Conservation (phyloP, 2,113 vertebrate species). For the Dryoscopus gambensis region DNA sequence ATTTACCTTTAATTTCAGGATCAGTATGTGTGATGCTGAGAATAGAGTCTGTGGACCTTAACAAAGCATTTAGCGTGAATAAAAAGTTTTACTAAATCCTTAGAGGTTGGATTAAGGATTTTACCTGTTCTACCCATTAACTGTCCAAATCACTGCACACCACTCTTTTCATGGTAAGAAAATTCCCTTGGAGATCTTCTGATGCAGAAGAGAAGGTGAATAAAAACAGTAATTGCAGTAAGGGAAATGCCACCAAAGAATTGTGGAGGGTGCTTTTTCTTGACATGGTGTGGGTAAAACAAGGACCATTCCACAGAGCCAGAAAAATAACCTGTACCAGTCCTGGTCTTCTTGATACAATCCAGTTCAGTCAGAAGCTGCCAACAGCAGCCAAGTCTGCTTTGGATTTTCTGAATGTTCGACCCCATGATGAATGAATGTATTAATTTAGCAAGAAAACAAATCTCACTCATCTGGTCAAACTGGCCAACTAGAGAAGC, state of each 20-base stretch:
- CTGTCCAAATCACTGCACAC: not conserved
- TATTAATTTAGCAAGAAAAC: not conserved
- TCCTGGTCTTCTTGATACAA: not conserved
- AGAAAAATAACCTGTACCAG: not conserved
- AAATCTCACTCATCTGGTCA: not conserved
- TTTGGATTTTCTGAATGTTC: not conserved
- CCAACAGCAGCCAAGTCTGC: not conserved
- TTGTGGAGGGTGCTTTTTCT: not conserved
- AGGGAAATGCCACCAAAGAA: not conserved
- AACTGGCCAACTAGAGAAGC: not conserved
- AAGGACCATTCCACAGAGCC: not conserved
- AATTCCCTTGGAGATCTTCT: not conserved
- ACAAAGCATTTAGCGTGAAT: not conserved
- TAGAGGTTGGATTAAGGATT: not conserved
- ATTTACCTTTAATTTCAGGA: not conserved
- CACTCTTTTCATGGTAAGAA: not conserved
- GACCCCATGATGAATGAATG: not conserved
- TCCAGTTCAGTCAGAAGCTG: not conserved
- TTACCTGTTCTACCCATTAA: not conserved
- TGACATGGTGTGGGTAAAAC: not conserved
- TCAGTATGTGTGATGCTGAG: not conserved
- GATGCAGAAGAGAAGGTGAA: not conserved
- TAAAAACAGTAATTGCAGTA: not conserved
- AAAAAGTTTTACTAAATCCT: not conserved
- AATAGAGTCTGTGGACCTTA: not conserved